phyloP scores from a whole-genome alignment of 2,797 vertebrate species.

The Hemibagrus guttatus region DNA sequence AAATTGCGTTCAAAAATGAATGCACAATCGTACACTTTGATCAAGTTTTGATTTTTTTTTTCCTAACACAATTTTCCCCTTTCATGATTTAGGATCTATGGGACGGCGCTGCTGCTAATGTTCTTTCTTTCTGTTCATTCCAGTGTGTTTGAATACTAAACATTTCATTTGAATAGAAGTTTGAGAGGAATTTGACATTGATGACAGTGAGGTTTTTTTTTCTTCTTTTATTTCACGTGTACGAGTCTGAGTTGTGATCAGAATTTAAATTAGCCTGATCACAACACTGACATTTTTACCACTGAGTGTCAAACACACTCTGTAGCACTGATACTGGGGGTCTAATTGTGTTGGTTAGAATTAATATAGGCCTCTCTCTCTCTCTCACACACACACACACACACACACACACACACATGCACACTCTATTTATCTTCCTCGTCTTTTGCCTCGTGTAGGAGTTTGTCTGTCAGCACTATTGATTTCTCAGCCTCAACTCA shows the following conservation, averaged over 20 bases:
- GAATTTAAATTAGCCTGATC: conserved; percentile 19
- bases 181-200: background rate
- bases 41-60: background rate
- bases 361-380: background rate
- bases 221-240: background rate
- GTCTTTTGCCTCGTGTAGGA: conserved; percentile 79
- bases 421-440: conserved; percentile 75
- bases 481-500: conserved; percentile 84
- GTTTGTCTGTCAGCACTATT: conserved; percentile 82
- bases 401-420: background rate
- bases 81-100: background rate
- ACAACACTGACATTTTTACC: background rate
- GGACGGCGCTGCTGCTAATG: background rate
- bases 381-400: background rate
- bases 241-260: background rate
- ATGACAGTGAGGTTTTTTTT: background rate
- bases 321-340: background rate
- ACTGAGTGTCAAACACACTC: background rate
- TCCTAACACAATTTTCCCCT: background rate
- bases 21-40: background rate
- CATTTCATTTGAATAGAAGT: background rate
- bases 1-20: background rate
- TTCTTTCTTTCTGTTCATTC: background rate
- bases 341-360: conserved; percentile 4
- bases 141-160: background rate